phyloP scores from a whole-genome alignment of 2,888 invertebrate species.

The Augochlorella aurata region DNA sequence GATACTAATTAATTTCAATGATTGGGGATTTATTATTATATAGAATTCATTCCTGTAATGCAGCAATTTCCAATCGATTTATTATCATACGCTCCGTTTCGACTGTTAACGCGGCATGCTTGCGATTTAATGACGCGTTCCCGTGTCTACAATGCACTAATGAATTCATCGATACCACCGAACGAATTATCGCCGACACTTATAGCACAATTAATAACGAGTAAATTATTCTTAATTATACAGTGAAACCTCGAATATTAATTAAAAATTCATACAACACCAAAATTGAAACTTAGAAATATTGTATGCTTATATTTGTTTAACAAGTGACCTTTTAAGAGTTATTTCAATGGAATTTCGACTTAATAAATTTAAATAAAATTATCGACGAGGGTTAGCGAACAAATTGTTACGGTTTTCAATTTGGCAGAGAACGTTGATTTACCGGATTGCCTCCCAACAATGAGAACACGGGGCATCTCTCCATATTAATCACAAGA shows the following conservation, averaged over 20 bases:
- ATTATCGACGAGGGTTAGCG: background rate
- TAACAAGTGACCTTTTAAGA: background rate
- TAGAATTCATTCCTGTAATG: constrained; percentile 2
- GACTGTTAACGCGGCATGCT: background rate
- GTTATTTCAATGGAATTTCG: background rate
- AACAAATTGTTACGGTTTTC: background rate
- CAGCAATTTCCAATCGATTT: background rate
- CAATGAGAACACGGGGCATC: background rate
- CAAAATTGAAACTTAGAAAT: too few species aligned
- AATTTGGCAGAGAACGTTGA: background rate
- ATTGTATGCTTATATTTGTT: background rate
- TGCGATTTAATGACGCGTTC: background rate
- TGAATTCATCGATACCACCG: background rate
- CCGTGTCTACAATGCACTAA: background rate
- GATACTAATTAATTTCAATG: constrained; percentile 5
- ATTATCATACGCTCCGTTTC: constrained; percentile 3
- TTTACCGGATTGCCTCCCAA: background rate
- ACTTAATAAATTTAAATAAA: background rate
- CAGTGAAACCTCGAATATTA: too few species aligned
- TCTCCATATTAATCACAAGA: background rate
- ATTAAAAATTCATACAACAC: too few species aligned
- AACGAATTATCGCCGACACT: background rate
- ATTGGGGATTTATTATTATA: background rate
- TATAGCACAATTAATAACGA: background rate
- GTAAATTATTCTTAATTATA: background rate